Evolutionary conservation across 2,113 vertebrate species (phyloP).

Genomic region (Myrmophylax atrothorax): DNA sequence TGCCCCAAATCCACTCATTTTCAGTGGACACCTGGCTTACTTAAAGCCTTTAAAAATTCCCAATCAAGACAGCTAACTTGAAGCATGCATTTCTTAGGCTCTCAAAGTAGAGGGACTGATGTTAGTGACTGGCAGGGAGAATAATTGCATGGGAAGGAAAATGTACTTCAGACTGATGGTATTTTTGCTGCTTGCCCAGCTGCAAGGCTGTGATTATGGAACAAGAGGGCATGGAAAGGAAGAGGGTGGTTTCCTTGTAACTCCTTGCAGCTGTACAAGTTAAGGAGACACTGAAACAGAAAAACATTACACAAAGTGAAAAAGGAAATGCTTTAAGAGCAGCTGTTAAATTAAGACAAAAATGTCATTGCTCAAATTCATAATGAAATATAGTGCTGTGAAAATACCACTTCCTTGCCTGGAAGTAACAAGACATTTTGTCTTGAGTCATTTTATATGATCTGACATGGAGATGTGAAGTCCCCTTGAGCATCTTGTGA

Average conservation of each 20-base stretch:
- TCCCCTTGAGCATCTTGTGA: background rate
- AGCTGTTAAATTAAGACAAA: background rate
- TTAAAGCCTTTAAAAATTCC: background rate
- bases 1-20: background rate
- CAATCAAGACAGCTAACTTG: background rate
- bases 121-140: background rate
- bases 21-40: background rate
- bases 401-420: background rate
- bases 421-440: constrained; percentile 16
- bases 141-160: background rate
- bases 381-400: background rate
- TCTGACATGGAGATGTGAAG: constrained; percentile 1
- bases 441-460: constrained; percentile 16
- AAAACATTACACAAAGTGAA: background rate
- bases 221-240: background rate
- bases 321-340: background rate
- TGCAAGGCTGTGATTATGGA: background rate
- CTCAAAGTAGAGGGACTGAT: background rate
- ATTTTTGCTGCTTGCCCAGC: constrained; percentile 4
- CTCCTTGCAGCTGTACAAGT: background rate
- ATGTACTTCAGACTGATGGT: background rate
- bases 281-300: background rate
- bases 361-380: constrained; percentile 2
- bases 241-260: background rate
- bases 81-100: background rate